Conservation (phyloP, 2,797 vertebrate genomes). For the Aeoliscus strigatus region DNA sequence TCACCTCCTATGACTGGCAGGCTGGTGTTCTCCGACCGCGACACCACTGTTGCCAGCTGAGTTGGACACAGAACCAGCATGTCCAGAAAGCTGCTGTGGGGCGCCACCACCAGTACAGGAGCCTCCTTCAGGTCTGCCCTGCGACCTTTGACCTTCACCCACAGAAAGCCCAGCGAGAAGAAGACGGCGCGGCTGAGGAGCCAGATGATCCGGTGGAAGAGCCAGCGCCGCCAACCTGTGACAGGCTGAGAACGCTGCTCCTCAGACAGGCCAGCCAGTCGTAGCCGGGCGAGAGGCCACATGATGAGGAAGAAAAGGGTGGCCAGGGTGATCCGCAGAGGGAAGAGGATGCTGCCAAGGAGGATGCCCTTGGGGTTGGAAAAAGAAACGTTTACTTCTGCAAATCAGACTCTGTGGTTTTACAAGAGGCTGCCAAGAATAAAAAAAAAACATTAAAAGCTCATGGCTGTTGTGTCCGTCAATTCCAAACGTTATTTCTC, state of each 20-base stretch:
- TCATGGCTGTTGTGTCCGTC: no score
- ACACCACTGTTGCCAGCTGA: constrained; percentile 83
- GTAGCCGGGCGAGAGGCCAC: constrained; percentile 82
- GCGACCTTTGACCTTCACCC: constrained; percentile 82
- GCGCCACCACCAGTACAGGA: constrained; percentile 83
- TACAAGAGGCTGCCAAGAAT: no score
- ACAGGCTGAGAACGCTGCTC: constrained; percentile 73
- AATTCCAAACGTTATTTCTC: no score
- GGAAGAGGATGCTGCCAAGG: constrained; percentile 78
- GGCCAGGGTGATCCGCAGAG: constrained; percentile 70
- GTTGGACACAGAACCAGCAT: constrained; percentile 76
- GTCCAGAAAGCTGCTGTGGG: constrained; percentile 87
- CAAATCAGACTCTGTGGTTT: no score
- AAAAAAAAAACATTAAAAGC: no score
- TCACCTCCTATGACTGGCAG: constrained; percentile 88
- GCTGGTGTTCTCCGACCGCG: constrained; percentile 81
- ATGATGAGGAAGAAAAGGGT: constrained; percentile 77
- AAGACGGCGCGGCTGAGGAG: constrained; percentile 78
- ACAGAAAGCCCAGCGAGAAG: constrained; percentile 79
- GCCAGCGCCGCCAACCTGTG: constrained; percentile 75
- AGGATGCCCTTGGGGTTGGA: constrained; percentile 57
- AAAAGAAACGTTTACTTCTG: background rate
- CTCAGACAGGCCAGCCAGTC: constrained; percentile 73
- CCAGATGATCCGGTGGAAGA: constrained; percentile 69
- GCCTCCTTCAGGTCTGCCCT: constrained; percentile 78